Evolutionary conservation across 1,140 invertebrate species (phyloP).

Genomic region (Conus ventricosus): DNA sequence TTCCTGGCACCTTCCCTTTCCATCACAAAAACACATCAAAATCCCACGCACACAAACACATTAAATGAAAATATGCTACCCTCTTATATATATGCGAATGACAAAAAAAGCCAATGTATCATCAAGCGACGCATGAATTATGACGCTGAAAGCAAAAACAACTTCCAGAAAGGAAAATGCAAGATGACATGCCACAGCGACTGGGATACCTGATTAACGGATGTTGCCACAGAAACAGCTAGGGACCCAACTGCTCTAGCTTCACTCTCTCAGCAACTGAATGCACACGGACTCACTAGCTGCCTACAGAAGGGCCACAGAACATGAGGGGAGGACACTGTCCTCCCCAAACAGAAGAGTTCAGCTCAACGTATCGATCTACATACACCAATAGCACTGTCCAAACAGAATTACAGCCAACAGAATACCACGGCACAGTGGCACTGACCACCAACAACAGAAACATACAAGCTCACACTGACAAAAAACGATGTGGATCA

Average conservation of each 20-base stretch:
- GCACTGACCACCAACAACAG: no score
- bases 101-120: no score
- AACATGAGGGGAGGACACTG: not conserved
- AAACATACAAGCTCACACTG: no score
- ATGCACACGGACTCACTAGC: conserved; percentile 30
- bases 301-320: conserved; percentile 38
- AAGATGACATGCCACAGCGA: no score
- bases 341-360: not conserved
- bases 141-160: not conserved
- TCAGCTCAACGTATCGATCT: not conserved
- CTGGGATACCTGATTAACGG: not conserved
- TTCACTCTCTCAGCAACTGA: conserved; percentile 23
- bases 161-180: not conserved
- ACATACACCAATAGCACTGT: not conserved
- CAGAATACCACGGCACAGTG: not conserved
- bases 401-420: not conserved
- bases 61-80: no score
- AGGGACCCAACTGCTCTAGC: not conserved
- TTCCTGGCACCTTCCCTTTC: no score
- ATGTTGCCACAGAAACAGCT: no score
- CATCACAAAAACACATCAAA: no score
- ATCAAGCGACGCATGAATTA: not conserved
- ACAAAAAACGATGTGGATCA: no score
- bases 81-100: no score
- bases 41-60: no score